Conservation (phyloP, 2,888 invertebrate genomes). For the Torymus aiolomorphi region DNA sequence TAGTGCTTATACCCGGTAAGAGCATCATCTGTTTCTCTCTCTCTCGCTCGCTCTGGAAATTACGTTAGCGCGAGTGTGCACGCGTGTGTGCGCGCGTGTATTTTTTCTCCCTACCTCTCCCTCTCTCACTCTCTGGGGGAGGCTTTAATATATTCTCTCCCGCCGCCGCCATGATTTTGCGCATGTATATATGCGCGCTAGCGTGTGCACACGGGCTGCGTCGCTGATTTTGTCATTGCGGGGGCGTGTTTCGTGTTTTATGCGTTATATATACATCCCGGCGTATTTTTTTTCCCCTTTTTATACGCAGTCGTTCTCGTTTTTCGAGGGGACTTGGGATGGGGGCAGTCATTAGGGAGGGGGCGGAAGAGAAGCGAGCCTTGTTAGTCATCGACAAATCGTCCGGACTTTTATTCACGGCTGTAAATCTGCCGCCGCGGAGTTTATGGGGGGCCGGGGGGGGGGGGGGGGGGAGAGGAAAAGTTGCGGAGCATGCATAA, state of each 20-base stretch:
- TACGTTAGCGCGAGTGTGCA: slow-evolving; percentile 26
- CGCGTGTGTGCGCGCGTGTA: neutral
- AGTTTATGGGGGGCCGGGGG: slow-evolving; percentile 39
- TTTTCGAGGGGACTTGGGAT: neutral
- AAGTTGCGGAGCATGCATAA: no score
- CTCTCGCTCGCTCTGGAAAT: slow-evolving; percentile 47
- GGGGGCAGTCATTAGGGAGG: slow-evolving; percentile 39
- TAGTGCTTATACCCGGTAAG: neutral
- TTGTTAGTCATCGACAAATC: slow-evolving; percentile 55
- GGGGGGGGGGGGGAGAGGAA: neutral
- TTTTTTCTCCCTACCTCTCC: neutral
- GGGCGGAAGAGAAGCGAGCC: neutral
- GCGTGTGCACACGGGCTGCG: neutral
- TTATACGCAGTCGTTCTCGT: no score
- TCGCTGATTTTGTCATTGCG: slow-evolving; percentile 51
- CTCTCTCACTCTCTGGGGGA: slow-evolving; percentile 26
- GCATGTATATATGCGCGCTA: no score
- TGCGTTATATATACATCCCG: no score
- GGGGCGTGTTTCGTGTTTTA: slow-evolving; percentile 21
- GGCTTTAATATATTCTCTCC: slow-evolving; percentile 53
- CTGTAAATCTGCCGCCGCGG: slow-evolving; percentile 48
- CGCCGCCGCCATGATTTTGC: slow-evolving; percentile 30
- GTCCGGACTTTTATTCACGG: slow-evolving; percentile 50
- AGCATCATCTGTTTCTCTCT: slow-evolving; percentile 49
- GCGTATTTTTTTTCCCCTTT: no score